phyloP scores from a whole-genome alignment of 2,797 vertebrate species.

The Chiloscyllium punctatum region DNA sequence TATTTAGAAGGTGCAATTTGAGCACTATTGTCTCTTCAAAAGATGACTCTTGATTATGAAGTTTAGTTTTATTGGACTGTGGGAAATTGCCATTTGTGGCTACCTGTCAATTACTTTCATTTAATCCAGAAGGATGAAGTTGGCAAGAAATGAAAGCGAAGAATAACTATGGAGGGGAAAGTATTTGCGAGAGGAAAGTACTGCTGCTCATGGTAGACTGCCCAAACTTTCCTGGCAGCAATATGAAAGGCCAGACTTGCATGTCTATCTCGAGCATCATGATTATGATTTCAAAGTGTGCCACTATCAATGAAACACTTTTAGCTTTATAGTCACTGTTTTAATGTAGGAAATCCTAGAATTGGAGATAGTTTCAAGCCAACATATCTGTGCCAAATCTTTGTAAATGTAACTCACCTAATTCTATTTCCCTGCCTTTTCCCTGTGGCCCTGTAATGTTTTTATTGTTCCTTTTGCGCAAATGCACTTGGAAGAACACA shows the following conservation, averaged over 20 bases:
- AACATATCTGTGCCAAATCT: neutral
- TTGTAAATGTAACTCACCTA: neutral
- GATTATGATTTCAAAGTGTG: neutral
- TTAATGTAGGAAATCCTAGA: neutral
- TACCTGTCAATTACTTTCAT: neutral
- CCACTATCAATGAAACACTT: neutral
- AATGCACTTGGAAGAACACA: neutral
- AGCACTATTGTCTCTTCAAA: neutral
- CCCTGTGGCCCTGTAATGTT: neutral
- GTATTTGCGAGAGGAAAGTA: neutral
- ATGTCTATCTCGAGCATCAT: neutral
- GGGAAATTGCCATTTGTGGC: neutral
- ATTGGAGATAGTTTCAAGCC: neutral
- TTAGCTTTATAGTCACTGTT: neutral
- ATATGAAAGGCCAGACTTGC: neutral
- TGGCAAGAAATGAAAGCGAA: conserved; percentile 1
- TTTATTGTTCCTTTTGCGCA: neutral
- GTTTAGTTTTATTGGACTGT: neutral
- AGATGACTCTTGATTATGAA: neutral
- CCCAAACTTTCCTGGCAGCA: neutral
- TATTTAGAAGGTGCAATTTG: neutral
- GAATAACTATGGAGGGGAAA: neutral
- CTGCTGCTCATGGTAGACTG: neutral
- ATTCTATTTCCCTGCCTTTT: neutral
- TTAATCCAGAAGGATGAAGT: neutral